Conservation (phyloP, 2,888 invertebrate genomes). For the Allygus modestus region DNA sequence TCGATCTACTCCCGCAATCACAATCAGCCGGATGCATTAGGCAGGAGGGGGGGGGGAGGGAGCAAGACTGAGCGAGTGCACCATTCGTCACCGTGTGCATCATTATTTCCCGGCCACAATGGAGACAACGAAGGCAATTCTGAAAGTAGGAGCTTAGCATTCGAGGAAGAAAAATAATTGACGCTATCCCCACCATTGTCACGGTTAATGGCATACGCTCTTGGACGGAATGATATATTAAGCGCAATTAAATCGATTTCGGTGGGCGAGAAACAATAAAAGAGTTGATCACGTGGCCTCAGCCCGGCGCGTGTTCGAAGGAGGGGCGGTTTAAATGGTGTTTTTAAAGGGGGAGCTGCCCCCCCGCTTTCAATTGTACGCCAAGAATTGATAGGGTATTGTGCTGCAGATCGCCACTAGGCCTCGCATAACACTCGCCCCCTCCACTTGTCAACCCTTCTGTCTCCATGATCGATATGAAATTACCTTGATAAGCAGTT, state of each 20-base stretch:
- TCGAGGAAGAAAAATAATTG: conserved; percentile 44
- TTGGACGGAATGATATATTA: conserved; percentile 45
- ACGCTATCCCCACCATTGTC: conserved; percentile 27
- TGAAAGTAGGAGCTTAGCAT: conserved; percentile 35
- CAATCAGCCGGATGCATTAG: not conserved
- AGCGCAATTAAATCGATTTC: conserved; percentile 50
- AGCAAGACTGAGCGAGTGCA: not conserved
- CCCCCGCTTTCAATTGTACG: conserved; percentile 15
- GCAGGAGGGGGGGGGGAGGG: no score
- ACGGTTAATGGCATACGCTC: conserved; percentile 2
- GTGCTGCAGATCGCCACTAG: conserved; percentile 18
- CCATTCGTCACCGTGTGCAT: conserved; percentile 3
- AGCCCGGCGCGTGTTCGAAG: conserved; percentile 1
- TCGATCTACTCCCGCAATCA: not conserved
- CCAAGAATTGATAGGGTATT: conserved; percentile 55
- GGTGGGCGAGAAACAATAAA: conserved; percentile 18
- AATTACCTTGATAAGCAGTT: conserved; percentile 19
- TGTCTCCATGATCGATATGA: not conserved
- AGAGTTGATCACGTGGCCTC: conserved; percentile 38
- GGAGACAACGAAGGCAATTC: conserved; percentile 35
- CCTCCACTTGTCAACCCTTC: not conserved
- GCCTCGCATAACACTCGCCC: not conserved
- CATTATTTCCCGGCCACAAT: conserved; percentile 44
- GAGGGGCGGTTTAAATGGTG: conserved; percentile 48
- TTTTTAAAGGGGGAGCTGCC: conserved; percentile 14